phyloP scores from a whole-genome alignment of 1,140 invertebrate species.

The Penaeus japonicus region DNA sequence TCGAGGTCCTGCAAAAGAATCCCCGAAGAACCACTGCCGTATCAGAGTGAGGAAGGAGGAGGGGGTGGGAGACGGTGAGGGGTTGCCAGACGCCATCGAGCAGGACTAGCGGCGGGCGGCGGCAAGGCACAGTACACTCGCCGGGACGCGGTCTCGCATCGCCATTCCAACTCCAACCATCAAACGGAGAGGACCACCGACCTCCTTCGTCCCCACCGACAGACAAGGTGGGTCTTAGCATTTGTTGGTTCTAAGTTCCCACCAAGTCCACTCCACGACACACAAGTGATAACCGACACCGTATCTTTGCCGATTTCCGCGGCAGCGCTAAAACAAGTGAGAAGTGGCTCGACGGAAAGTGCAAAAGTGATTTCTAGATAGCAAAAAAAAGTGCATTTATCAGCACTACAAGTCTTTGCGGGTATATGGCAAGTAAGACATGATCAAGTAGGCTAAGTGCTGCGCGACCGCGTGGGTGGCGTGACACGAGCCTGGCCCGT shows the following conservation, averaged over 20 bases:
- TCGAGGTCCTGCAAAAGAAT: not conserved
- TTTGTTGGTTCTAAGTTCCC: not conserved
- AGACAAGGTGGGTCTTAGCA: conserved; percentile 36
- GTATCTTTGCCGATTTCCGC: too few species aligned
- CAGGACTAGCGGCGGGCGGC: not conserved
- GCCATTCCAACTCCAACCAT: conserved; percentile 39
- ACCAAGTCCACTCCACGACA: not conserved
- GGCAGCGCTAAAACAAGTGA: too few species aligned
- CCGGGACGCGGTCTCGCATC: conserved; percentile 7
- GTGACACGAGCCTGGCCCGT: too few species aligned
- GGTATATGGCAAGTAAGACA: too few species aligned
- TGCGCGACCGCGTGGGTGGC: too few species aligned
- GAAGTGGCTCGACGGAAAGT: too few species aligned
- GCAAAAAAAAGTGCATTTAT: too few species aligned
- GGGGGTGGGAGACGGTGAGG: not conserved
- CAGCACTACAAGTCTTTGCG: too few species aligned
- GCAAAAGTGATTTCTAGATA: too few species aligned
- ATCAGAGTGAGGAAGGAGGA: not conserved
- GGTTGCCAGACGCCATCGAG: conserved; percentile 40
- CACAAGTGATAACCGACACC: too few species aligned
- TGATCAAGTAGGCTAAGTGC: too few species aligned
- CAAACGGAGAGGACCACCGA: conserved; percentile 41
- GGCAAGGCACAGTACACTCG: conserved; percentile 24
- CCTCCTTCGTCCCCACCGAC: conserved; percentile 25
- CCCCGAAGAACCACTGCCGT: not conserved